Base-by-base conservation (phyloP, 1,140 invertebrate genomes). In the Papilio polytes region DNA sequence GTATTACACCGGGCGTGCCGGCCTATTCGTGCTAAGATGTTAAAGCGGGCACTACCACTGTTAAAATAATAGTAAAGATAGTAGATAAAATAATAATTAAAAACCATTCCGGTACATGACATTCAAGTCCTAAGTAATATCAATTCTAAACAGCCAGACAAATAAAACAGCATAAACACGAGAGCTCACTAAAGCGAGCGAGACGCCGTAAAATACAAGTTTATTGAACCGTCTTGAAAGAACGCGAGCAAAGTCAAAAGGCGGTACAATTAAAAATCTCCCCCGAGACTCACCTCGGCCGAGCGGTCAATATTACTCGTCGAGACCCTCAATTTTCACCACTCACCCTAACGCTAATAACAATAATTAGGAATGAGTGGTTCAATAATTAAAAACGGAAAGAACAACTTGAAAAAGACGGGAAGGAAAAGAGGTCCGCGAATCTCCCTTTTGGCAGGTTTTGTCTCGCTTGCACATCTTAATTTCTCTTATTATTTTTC, bases 351-450 rank as follows among this genome's bases (percentile, higher is more conserved):
- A 86, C 91, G 91, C 94, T 95, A 95, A 95, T 95, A 95, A 95
- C 94, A 95, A 95, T 95, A 95, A 95, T 95, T 95, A 95, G 94
- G 91, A 95, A 95, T 95, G 95, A 95, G 95, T 95, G 95, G 94
- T 95, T 95, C 94, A 93, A 95, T 95, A 95, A 95, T 95, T 95
- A 95, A 95, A 95, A 95, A 95, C 94, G 95, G 95, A 95, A 94
- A 94, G 92, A 91, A 87, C 88, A 88, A 90, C 89, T 88, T 87
- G 88, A 89, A 93, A 94, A 93, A 94, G 89, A 91, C 91, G 87
- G 74, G 73, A 76, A 85, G 82, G 84, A 88, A 92, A 94, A 87
- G 89, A 91, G 92, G 74, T 88, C 15, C 77, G 72, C 80, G 76
- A 76, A 77, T 81, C 86, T 89, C 88, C 80, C 87, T 88, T 83